Evolutionary conservation across 2,888 invertebrate genomes (phyloP), one percentile per base, ranked within the genome.

Genomic region (Beris chalybata): DNA sequence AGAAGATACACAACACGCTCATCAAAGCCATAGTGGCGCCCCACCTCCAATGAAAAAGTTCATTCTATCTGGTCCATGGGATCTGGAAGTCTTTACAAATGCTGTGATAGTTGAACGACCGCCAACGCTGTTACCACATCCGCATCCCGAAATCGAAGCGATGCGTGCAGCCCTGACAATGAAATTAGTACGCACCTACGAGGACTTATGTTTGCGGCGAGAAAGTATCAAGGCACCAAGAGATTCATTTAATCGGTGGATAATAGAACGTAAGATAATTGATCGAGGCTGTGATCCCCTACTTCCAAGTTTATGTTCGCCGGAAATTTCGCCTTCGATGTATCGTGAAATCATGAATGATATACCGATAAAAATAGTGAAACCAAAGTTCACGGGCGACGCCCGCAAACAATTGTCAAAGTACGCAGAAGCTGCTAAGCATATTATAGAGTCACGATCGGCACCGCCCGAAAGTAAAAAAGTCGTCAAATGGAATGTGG

Each of bases 271-370:
- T 48, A 96, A 96, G 83, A 92, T 95, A 0, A 87, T 90, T 72
- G 95, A 95, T 77, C 88, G 87, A 75, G 97, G 97, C 2, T 88
- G 87, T 65, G 97, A 97, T 82, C 93, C 97, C 0, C 80, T 97
- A 59, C 82, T 97, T 58, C 97, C 97, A 6, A 94, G 94, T 79
- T 90, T 90, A 78, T 97, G 97, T 81, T 88, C 89, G 73, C 92
- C 93, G 2, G 96, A 96, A 82, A 90, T 97, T 73, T 97, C 97
- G 5, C 87, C 89, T 77, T 91, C 93, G 2, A 95, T 97, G 96
- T 95, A 95, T 82, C 89, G 94, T 71, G 97, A 97, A 83, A 95
- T 97, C 64, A 96, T 97, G 95, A 93, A 95, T 81, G 97, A 97
- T 82, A 95, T 98, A 77, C 97, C 97, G 9, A 93, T 97, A 68